A percentile compares a stretch with the other conserved stretches of the same genome.
Evolutionary conservation across 2,888 invertebrate species (phyloP).

Genomic region (Branchellion lobata): DNA sequence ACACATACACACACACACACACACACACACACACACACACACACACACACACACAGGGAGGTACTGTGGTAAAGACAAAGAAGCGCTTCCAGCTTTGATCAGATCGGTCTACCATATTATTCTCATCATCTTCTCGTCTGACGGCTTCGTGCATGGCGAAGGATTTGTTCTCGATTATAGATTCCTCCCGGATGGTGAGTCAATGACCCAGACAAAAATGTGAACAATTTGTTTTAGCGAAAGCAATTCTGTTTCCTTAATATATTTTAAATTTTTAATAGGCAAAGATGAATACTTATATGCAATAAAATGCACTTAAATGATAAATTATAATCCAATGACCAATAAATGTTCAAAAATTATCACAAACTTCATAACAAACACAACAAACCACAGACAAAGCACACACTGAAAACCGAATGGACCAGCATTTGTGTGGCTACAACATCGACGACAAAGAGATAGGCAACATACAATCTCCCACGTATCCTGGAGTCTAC

Average conservation of each 20-base stretch:
- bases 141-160: slow-evolving; percentile 37
- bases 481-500: slow-evolving; percentile 98
- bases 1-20: slow-evolving; percentile 22
- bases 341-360: too few relatives aligned
- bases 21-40: slow-evolving; percentile 30
- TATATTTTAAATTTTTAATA: too few relatives aligned
- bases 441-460: slow-evolving; percentile 46
- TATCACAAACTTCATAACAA: too few relatives aligned
- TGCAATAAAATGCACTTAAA: too few relatives aligned
- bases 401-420: slow-evolving; percentile 24
- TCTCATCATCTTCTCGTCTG: slow-evolving; percentile 87
- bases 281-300: too few relatives aligned
- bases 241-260: too few relatives aligned
- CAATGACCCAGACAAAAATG: not conserved
- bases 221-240: too few relatives aligned
- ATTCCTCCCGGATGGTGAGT: slow-evolving; percentile 52
- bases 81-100: slow-evolving; percentile 73
- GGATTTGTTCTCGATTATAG: slow-evolving; percentile 51
- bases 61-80: slow-evolving; percentile 78
- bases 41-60: slow-evolving; percentile 62
- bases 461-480: slow-evolving; percentile 82
- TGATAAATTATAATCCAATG: too few relatives aligned
- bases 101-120: slow-evolving; percentile 89
- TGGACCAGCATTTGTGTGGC: slow-evolving; percentile 48
- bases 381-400: slow-evolving; percentile 13